phyloP scores from a whole-genome alignment of 2,113 vertebrate genomes.

The Rhinoderma darwinii region DNA sequence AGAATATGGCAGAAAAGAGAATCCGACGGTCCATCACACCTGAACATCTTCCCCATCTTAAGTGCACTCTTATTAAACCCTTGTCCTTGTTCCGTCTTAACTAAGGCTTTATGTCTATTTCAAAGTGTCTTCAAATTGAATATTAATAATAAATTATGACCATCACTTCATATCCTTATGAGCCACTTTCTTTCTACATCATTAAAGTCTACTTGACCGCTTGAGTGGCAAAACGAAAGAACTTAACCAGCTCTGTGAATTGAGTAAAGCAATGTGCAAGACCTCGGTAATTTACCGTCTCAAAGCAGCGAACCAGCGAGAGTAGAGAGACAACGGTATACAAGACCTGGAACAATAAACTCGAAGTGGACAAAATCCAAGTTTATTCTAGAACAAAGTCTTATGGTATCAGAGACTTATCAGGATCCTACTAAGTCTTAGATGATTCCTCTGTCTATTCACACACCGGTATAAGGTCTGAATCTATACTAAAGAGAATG shows the following conservation, averaged over 20 bases:
- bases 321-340: too few species aligned
- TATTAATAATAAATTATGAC: conserved; percentile 26
- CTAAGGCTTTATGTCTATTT: conserved; percentile 9
- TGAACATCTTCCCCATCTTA: conserved; percentile 6
- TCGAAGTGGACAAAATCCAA: too few species aligned
- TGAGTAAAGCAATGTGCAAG: neutral
- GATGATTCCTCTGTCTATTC: too few species aligned
- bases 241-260: neutral
- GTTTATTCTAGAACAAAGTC: too few species aligned
- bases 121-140: conserved; percentile 20
- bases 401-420: too few species aligned
- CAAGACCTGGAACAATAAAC: too few species aligned
- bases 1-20: neutral
- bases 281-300: neutral
- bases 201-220: neutral
- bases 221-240: neutral
- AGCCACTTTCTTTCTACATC: neutral
- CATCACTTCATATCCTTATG: neutral
- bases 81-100: conserved; percentile 17
- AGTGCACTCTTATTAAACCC: conserved; percentile 12
- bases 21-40: conserved; percentile 5
- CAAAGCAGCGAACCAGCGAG: neutral
- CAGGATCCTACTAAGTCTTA: too few species aligned
- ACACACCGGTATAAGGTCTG: too few species aligned
- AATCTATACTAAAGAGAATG: too few species aligned